These are phyloP conservation scores for Plectrocnemia conspersa DNA, from an alignment of 1,140 invertebrate genomes.

Conservation along the genomic window DNA sequence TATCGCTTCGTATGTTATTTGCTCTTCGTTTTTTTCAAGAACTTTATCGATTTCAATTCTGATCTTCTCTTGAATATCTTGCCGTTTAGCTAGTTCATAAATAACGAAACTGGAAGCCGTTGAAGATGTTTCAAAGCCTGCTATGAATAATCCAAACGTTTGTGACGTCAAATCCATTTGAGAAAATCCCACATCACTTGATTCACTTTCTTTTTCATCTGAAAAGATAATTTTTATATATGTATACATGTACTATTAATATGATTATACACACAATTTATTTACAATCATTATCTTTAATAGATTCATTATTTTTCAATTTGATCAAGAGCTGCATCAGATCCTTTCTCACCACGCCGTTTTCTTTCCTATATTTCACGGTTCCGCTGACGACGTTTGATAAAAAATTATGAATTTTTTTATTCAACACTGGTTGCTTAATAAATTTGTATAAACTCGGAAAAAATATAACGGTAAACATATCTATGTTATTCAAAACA, in stretches of 20 bases:
- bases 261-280: no score
- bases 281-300: no score
- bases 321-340: constrained; percentile 58
- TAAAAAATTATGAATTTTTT: constrained; percentile 45
- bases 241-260: no score
- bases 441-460: not conserved
- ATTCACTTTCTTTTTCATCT: no score
- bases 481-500: not conserved
- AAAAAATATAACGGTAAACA: constrained; percentile 14
- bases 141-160: no score
- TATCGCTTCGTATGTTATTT: not conserved
- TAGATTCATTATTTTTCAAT: constrained; percentile 48
- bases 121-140: not conserved
- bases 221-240: no score
- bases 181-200: no score
- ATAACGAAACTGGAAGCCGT: not conserved
- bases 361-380: constrained; percentile 47
- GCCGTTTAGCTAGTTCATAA: not conserved
- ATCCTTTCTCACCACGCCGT: constrained; percentile 50
- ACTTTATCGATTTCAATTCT: not conserved
- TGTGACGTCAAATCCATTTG: no score
- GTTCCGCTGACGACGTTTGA: constrained; percentile 52
- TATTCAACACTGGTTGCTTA: not conserved
- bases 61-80: not conserved
- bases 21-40: not conserved